Evolutionary conservation across 2,888 invertebrate genomes (phyloP), one percentile per base, ranked within the genome.

Genomic region (Acanthosepion pharaonis): DNA sequence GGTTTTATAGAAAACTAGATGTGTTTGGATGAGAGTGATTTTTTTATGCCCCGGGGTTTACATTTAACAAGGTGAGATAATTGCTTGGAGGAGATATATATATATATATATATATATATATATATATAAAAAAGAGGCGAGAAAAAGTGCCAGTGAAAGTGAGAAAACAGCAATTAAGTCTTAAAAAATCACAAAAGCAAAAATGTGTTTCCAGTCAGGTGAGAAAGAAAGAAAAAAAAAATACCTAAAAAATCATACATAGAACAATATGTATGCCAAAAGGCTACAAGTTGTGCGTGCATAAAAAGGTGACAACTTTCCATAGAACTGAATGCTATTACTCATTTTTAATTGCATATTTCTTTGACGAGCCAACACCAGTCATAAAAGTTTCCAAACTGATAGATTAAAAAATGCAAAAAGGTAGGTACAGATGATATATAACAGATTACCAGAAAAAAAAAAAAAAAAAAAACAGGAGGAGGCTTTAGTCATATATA

Each of bases 321-420:
- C 78, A 78, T 15, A n/a, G n/a, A 78, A 78, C 18, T 33, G 18
- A 33, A 78, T n/a, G n/a, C 78, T n/a, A 78, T 78, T 78, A 33
- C 78, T 33, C 5, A n/a, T 78, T 33, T 33, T 78, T 33, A 11
- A 15, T 15, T n/a, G 78, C 33, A 33, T 78, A 78, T 78, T 78
- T 33, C 78, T 33, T 78, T 15, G n/a, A 78, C 33, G 1, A 11
- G 78, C 15, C n/a, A 3, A 5, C 33, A 78, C 33, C 15, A 78
- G n/a, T n/a, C 78, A n/a, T 78, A 78, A 78, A n/a, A 78, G 78
- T 78, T 78, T 78, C 78, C n/a, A 78, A 78, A n/a, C 23, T 78
- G 78, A 78, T n/a, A 15, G 33, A 78, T 78, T 15, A 78, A 23
- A 23, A 55, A 55, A 55, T 23, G 18, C 20, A 23, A 23, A 55